These are phyloP conservation scores for Peromyscus californicus DNA, from an alignment of 2,113 vertebrate species.

Conservation along the genomic window DNA sequence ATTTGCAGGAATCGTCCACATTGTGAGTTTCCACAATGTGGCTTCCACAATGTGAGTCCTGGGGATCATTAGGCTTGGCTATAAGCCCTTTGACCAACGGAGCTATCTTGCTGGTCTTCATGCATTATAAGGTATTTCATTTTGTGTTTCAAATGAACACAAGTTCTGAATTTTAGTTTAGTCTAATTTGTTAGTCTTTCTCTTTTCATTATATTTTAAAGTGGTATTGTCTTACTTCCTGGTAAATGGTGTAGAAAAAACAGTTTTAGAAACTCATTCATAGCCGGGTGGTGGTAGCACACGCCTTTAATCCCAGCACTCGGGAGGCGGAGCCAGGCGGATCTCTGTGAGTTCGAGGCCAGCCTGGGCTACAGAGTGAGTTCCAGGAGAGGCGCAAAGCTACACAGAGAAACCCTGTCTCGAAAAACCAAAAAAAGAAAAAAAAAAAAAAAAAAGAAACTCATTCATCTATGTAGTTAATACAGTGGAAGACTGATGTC, in stretches of 20 bases:
- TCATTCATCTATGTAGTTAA: conserved; percentile 54
- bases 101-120: not conserved
- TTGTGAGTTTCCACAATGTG: not conserved
- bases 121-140: not conserved
- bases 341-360: no score
- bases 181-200: conserved; percentile 52
- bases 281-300: no score
- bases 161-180: conserved; percentile 70
- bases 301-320: no score
- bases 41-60: not conserved
- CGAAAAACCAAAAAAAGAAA: no score
- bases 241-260: conserved; percentile 38
- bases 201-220: conserved; percentile 65
- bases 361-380: no score
- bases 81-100: not conserved
- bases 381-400: no score
- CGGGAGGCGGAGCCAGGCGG: no score
- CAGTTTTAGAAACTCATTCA: conserved; percentile 24
- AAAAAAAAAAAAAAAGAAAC: no score
- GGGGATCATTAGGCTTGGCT: not conserved
- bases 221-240: conserved; percentile 53
- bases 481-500: not conserved
- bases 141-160: not conserved
- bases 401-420: no score
- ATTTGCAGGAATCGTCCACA: not conserved